phyloP scores from a whole-genome alignment of 2,888 invertebrate genomes.

The Geotrupes spiniger region DNA sequence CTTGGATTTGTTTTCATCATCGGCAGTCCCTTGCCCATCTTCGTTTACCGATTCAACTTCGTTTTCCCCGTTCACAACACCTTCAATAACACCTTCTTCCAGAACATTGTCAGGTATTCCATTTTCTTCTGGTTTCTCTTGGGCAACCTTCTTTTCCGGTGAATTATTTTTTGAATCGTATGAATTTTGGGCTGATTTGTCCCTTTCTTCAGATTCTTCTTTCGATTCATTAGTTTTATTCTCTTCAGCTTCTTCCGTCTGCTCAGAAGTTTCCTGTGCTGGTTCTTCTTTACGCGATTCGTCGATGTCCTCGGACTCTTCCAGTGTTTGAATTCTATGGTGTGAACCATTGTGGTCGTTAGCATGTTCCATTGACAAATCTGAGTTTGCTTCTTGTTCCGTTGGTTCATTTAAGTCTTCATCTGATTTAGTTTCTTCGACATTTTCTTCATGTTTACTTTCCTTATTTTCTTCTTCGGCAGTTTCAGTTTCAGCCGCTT shows the following conservation, averaged over 20 bases:
- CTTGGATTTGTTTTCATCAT: constrained; percentile 59
- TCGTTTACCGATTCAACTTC: constrained; percentile 51
- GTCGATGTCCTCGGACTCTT: constrained; percentile 18
- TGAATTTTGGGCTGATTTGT: constrained; percentile 11
- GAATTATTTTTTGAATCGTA: constrained; percentile 13
- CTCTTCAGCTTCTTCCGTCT: constrained; percentile 14
- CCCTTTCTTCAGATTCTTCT: constrained; percentile 29
- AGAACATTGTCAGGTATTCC: constrained; percentile 1
- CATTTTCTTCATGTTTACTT: constrained; percentile 16
- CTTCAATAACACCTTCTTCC: constrained; percentile 46
- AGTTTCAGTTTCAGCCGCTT: constrained; percentile 26
- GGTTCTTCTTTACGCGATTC: constrained; percentile 23
- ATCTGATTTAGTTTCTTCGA: constrained; percentile 21
- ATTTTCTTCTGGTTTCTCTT: constrained; percentile 25
- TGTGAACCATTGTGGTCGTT: constrained; percentile 25
- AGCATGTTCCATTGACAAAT: too few species aligned
- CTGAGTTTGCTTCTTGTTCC: constrained; percentile 24
- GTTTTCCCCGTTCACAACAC: constrained; percentile 47
- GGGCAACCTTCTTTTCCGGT: constrained; percentile 31
- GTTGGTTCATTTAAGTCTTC: constrained; percentile 24
- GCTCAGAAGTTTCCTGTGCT: constrained; percentile 6
- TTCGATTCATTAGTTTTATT: constrained; percentile 23
- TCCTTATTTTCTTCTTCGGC: constrained; percentile 26
- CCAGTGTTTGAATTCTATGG: constrained; percentile 13
- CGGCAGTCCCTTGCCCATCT: constrained; percentile 48